Conservation (phyloP, 2,797 vertebrate species). For the Chelidonichthys spinosus region DNA sequence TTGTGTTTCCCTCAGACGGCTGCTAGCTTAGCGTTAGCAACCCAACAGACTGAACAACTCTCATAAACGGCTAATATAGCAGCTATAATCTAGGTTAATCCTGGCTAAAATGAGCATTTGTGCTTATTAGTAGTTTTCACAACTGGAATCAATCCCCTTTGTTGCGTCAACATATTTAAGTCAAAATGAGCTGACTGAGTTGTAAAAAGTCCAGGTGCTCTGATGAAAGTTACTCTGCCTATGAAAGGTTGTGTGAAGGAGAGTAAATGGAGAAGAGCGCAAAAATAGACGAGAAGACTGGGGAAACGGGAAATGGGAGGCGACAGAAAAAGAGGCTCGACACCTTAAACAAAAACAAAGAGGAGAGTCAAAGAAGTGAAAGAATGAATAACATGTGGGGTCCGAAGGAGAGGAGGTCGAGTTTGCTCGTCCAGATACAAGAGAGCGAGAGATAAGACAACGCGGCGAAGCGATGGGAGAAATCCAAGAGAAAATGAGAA, state of each 20-base stretch:
- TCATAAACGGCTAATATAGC: too few species aligned
- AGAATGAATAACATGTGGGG: conserved; percentile 9
- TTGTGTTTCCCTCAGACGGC: too few species aligned
- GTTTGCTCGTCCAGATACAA: conserved; percentile 7
- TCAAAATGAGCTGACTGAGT: not conserved
- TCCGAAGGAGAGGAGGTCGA: conserved; percentile 12
- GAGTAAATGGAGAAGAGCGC: not conserved
- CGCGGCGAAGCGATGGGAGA: conserved; percentile 22
- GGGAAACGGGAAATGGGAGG: not conserved
- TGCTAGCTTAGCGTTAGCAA: not conserved
- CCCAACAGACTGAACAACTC: too few species aligned
- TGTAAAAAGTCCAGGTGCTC: not conserved
- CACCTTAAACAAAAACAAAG: conserved; percentile 10
- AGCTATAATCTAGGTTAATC: too few species aligned
- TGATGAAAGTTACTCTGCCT: not conserved
- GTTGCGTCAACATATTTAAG: not conserved
- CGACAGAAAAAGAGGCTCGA: conserved; percentile 7
- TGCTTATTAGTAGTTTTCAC: too few species aligned
- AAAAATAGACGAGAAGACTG: too few species aligned
- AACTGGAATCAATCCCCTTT: too few species aligned
- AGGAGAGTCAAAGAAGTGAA: conserved; percentile 10
- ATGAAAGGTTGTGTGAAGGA: not conserved
- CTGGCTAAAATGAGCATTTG: too few species aligned
- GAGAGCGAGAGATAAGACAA: conserved; percentile 34
- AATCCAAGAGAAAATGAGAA: conserved; percentile 22